Evolutionary conservation across 2,888 invertebrate genomes (phyloP).

Genomic region (Chelonus formosanus): DNA sequence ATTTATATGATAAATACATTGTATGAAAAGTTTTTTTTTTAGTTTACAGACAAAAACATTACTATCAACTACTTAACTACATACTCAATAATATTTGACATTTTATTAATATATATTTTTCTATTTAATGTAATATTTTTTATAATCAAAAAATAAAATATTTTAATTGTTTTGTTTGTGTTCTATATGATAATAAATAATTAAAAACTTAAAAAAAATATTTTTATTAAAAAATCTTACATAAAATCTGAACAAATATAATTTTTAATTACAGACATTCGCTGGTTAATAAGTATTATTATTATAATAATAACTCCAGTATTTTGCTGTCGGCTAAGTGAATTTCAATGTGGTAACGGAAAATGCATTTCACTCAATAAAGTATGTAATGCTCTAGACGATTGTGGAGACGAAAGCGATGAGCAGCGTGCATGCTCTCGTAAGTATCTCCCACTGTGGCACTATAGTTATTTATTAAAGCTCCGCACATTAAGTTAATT

Average conservation of each 20-base stretch:
- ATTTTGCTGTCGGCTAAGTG: conserved; percentile 67
- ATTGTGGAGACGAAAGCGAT: conserved; percentile 82
- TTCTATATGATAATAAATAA: too few species aligned
- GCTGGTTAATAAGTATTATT: conserved; percentile 55
- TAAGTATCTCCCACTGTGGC: conserved; percentile 67
- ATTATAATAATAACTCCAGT: conserved; percentile 53
- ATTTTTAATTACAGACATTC: conserved; percentile 54
- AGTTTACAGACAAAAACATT: too few species aligned
- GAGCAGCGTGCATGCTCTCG: conserved; percentile 80
- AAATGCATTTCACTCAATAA: conserved; percentile 77
- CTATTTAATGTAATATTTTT: too few species aligned
- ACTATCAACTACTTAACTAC: too few species aligned
- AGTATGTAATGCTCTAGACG: conserved; percentile 80
- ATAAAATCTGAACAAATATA: background rate
- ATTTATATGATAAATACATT: too few species aligned
- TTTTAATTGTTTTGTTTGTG: too few species aligned
- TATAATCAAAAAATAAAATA: too few species aligned
- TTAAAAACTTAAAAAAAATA: too few species aligned
- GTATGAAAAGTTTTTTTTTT: too few species aligned
- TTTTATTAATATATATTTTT: too few species aligned
- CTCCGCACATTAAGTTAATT: background rate
- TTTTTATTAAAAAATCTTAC: too few species aligned
- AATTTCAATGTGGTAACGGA: conserved; percentile 67
- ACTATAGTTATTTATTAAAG: conserved; percentile 25
- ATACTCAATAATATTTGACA: too few species aligned